These are phyloP conservation scores for Sebastes diploproa DNA, from an alignment of 2,797 vertebrate species.

Conservation along the genomic window DNA sequence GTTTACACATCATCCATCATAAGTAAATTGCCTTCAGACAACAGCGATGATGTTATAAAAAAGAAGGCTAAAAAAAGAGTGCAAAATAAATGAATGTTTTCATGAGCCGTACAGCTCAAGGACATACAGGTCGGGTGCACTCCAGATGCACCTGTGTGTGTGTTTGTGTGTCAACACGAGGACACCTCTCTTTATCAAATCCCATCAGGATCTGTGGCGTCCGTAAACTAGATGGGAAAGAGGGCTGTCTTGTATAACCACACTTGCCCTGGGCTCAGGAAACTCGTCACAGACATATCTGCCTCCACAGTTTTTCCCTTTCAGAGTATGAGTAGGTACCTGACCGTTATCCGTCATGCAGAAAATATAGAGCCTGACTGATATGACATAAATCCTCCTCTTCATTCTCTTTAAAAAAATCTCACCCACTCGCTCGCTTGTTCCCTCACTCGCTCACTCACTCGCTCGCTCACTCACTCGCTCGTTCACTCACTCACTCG, in stretches of 20 bases:
- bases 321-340: conserved; percentile 69
- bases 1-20: neutral
- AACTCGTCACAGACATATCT: conserved; percentile 68
- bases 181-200: conserved; percentile 17
- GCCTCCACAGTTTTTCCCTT: conserved; percentile 71
- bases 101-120: neutral
- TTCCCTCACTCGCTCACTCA: conserved; percentile 14
- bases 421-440: conserved; percentile 4
- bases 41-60: neutral
- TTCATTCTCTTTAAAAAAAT: conserved; percentile 44
- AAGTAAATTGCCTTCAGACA: neutral
- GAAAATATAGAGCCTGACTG: conserved; percentile 63
- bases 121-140: neutral
- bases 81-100: neutral
- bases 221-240: conserved; percentile 25
- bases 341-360: conserved; percentile 58
- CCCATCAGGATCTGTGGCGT: conserved; percentile 18
- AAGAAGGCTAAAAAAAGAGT: neutral
- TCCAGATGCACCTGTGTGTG: neutral
- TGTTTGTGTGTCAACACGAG: conserved; percentile 23
- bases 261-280: conserved; percentile 61
- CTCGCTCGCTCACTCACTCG: too few relatives aligned
- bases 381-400: conserved; percentile 70
- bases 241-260: conserved; percentile 66
- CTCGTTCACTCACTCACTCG: neutral